These are phyloP conservation scores for Vanessa atalanta DNA, from an alignment of 1,140 invertebrate species.

Conservation along the genomic window DNA sequence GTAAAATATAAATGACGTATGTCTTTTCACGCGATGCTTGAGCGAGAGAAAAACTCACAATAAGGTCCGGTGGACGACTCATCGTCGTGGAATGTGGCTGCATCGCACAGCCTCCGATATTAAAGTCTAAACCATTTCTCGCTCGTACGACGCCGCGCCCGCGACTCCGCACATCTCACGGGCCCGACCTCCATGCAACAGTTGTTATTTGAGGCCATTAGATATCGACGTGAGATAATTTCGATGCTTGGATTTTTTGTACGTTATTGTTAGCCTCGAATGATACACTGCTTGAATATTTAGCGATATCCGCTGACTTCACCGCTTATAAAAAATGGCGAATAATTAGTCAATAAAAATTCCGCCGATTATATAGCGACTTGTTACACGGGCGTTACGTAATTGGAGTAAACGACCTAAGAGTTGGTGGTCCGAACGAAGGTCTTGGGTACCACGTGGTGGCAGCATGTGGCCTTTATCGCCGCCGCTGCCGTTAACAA, in stretches of 20 bases:
- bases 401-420: slow-evolving; percentile 79
- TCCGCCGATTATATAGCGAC: slow-evolving; percentile 76
- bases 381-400: slow-evolving; percentile 77
- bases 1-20: slow-evolving; percentile 54
- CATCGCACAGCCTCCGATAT: slow-evolving; percentile 54
- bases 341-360: slow-evolving; percentile 81
- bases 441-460: slow-evolving; percentile 68
- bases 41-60: slow-evolving; percentile 54
- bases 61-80: slow-evolving; percentile 58
- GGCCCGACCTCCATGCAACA: slow-evolving; percentile 10
- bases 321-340: slow-evolving; percentile 74
- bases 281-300: slow-evolving; percentile 79
- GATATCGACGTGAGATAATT: slow-evolving; percentile 74
- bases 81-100: slow-evolving; percentile 69
- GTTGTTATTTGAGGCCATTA: slow-evolving; percentile 44
- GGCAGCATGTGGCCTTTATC: slow-evolving; percentile 46
- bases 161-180: slow-evolving; percentile 11
- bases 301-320: slow-evolving; percentile 79
- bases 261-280: slow-evolving; percentile 75
- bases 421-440: slow-evolving; percentile 63
- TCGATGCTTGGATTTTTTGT: slow-evolving; percentile 64
- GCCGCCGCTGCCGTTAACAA: slow-evolving; percentile 31
- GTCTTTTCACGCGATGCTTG: slow-evolving; percentile 45
- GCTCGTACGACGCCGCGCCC: not conserved
- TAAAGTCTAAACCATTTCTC: slow-evolving; percentile 38